These are phyloP conservation scores for Ceriagrion tenellum DNA, from an alignment of 2,888 invertebrate genomes.

Conservation along the genomic window DNA sequence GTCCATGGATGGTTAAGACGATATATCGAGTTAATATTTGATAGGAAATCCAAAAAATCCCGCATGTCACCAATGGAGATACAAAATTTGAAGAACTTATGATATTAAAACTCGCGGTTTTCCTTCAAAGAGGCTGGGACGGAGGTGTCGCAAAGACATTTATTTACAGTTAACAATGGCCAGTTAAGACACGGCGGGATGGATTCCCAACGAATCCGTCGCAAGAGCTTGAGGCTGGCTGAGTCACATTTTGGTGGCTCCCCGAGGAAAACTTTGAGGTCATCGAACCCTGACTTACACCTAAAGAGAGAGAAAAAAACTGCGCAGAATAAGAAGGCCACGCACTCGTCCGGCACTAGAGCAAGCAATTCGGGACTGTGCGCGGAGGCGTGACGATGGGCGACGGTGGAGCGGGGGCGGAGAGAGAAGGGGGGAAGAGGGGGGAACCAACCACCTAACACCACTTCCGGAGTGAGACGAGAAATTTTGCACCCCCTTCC, in stretches of 20 bases:
- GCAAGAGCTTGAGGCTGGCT: not conserved
- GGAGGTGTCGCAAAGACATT: not conserved
- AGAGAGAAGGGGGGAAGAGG: no score
- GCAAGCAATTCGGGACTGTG: not conserved
- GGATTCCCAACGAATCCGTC: not conserved
- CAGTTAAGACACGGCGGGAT: not conserved
- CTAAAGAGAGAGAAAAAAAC: not conserved
- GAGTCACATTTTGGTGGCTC: not conserved
- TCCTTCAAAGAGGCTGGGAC: not conserved
- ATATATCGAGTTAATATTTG: no score
- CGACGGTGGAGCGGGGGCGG: no score
- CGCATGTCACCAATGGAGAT: no score
- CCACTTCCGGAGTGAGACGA: not conserved
- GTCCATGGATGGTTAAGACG: no score
- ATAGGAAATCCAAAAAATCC: no score
- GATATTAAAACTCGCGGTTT: no score
- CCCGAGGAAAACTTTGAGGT: not conserved
- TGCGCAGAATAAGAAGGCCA: conserved; percentile 19
- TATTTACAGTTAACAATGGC: not conserved
- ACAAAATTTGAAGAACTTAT: no score
- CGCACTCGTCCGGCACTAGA: not conserved
- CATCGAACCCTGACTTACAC: conserved; percentile 12
- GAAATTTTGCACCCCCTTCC: not conserved
- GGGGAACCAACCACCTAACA: not conserved
- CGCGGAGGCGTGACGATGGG: not conserved